Evolutionary conservation across 2,113 vertebrate species (phyloP).

Genomic region (Epinephelus cyanopodus): DNA sequence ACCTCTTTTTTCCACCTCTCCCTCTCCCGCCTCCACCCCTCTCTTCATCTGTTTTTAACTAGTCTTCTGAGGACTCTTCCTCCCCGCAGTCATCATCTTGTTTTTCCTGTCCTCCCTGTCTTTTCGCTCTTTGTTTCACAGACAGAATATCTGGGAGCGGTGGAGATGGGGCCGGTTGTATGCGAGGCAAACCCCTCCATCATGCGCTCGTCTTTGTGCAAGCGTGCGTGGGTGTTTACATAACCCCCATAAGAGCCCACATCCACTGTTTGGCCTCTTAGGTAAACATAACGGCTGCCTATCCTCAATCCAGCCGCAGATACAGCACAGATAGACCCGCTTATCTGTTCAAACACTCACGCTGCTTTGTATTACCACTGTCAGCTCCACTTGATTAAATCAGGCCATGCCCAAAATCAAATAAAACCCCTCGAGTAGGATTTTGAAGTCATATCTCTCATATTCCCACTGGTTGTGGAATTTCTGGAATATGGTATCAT

Average conservation of each 20-base stretch:
- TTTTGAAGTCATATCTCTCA: conserved; percentile 56
- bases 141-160: conserved; percentile 20
- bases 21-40: conserved; percentile 1
- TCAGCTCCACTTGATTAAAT: conserved; percentile 75
- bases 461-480: conserved; percentile 53
- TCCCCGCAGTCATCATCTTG: conserved; percentile 41
- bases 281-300: conserved; percentile 70
- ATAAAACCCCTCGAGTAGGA: conserved; percentile 66
- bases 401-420: conserved; percentile 74
- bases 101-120: conserved; percentile 10
- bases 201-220: conserved; percentile 52
- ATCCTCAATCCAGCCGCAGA: conserved; percentile 59
- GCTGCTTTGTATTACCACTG: conserved; percentile 67
- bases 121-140: conserved; percentile 47
- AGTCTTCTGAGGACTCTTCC: conserved; percentile 27
- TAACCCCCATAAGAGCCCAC: conserved; percentile 73
- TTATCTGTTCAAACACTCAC: conserved; percentile 75
- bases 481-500: conserved; percentile 55
- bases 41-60: conserved; percentile 61
- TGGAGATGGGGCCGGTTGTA: not conserved
- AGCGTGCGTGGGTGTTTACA: conserved; percentile 69
- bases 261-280: conserved; percentile 67
- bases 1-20: conserved; percentile 31
- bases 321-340: conserved; percentile 51
- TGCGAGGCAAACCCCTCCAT: conserved; percentile 21